These are phyloP conservation scores for Cottus gobio DNA, from an alignment of 2,113 vertebrate genomes.

Conservation along the genomic window DNA sequence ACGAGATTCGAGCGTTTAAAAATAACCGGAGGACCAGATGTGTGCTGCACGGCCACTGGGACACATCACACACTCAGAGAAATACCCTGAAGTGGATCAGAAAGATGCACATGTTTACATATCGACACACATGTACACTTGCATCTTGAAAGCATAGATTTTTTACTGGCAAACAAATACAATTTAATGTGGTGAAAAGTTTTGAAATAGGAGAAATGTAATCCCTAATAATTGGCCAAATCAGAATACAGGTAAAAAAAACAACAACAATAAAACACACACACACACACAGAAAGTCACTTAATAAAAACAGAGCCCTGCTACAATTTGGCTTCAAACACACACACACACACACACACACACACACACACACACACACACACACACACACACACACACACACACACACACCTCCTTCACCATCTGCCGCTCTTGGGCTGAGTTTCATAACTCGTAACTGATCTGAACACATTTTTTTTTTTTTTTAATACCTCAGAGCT, in stretches of 20 bases:
- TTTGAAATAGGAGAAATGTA: neutral
- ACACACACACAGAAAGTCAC: neutral
- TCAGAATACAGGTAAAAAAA: neutral
- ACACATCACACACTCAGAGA: slow-evolving; percentile 35
- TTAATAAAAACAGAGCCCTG: slow-evolving; percentile 24
- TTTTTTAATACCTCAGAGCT: neutral
- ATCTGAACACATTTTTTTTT: slow-evolving; percentile 23
- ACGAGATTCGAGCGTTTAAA: slow-evolving; percentile 63
- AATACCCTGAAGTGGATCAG: neutral
- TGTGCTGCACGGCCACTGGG: slow-evolving; percentile 30
- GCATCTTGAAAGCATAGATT: neutral
- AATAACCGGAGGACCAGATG: slow-evolving; percentile 73
- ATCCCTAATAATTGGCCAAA: neutral
- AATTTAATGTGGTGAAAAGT: neutral
- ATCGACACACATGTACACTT: neutral
- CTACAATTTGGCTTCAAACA: slow-evolving; percentile 27
- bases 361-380: neutral
- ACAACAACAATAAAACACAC: neutral
- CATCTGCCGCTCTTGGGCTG: slow-evolving; percentile 34
- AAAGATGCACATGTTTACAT: neutral
- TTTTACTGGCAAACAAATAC: neutral
- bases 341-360: neutral
- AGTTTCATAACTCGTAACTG: slow-evolving; percentile 46
- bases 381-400: neutral
- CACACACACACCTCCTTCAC: neutral